Evolutionary conservation across 2,113 vertebrate genomes (phyloP), one percentile per base, ranked within the genome.

Genomic region (Microcebus murinus): DNA sequence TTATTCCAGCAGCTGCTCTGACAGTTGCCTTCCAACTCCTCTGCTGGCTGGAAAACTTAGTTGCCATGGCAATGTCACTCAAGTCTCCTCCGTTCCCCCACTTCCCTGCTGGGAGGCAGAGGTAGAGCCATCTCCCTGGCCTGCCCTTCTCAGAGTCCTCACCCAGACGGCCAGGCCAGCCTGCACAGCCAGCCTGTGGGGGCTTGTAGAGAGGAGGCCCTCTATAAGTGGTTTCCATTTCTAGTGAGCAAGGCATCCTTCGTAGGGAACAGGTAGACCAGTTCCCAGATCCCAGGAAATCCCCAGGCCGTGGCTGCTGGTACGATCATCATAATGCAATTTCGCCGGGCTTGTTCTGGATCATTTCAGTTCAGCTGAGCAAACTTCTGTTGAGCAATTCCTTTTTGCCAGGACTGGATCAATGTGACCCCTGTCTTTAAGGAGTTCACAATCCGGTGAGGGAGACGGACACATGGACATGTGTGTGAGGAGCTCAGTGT

Each of bases 31-130:
- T 91, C 77, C 45, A 10, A 50, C 36, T 48, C 88, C 89, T 89
- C 96, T 84, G 59, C 76, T 90, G 86, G 29, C 93, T 97, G 93
- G 97, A 67, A 96, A 95, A 79, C 87, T 97, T 96, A 0, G 95
- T 98, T 97, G 96, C 94, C 88, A 91, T 98, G 97, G 68, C 94
- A 89, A 36, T 87, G 81, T 92, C 85, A 96, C 86, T 94, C 74
- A 8, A 13, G 11, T 55, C 86, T 87, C 61, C n/a, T 55, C 52
- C 1, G 15, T 27, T 83, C 29, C 94, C 86, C 73, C 57, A 92
- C 65, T 74, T 76, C 87, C 71, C 1, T 0, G 12, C 45, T 15
- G 45, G 48, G 76, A 96, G 10, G 2, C 77, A 80, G 91, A 70
- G 91, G 90, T 17, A 48, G 50, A 96, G 27, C 23, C 61, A 9